These are phyloP conservation scores for Melanostoma scalare DNA, from an alignment of 2,888 invertebrate species.

Conservation along the genomic window DNA sequence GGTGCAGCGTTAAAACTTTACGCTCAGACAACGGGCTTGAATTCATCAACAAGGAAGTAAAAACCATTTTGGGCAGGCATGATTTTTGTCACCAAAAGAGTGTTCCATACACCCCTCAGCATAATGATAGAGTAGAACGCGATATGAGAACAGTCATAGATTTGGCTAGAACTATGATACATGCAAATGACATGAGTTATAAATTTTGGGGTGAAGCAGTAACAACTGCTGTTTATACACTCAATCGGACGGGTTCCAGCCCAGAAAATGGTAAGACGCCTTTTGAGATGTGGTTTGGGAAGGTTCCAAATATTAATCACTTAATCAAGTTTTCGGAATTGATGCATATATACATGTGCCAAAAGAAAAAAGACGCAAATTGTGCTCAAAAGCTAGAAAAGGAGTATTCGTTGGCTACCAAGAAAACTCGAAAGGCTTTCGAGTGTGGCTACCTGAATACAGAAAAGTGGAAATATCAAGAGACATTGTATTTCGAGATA, in stretches of 20 bases:
- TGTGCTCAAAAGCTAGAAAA: background rate
- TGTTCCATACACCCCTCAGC: slow-evolving; percentile 77
- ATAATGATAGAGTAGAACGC: slow-evolving; percentile 78
- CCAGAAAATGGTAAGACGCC: slow-evolving; percentile 73
- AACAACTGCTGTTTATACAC: slow-evolving; percentile 76
- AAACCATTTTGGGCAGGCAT: slow-evolving; percentile 68
- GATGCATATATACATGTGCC: slow-evolving; percentile 76
- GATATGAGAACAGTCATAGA: slow-evolving; percentile 78
- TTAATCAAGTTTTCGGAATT: slow-evolving; percentile 78
- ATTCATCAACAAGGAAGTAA: slow-evolving; percentile 73
- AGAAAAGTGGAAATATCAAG: background rate
- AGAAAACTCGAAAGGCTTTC: slow-evolving; percentile 76
- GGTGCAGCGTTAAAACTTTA: slow-evolving; percentile 30
- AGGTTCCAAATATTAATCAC: slow-evolving; percentile 22
- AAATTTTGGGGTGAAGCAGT: slow-evolving; percentile 81
- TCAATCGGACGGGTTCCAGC: slow-evolving; percentile 76
- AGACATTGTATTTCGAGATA: slow-evolving; percentile 1
- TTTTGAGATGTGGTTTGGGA: slow-evolving; percentile 72
- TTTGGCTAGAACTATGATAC: slow-evolving; percentile 74
- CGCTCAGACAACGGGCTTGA: slow-evolving; percentile 76
- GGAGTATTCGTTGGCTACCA: slow-evolving; percentile 75
- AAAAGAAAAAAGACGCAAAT: too few relatives aligned
- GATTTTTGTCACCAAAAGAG: slow-evolving; percentile 74
- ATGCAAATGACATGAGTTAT: slow-evolving; percentile 69
- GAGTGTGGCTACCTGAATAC: slow-evolving; percentile 40